phyloP scores from a whole-genome alignment of 2,888 invertebrate species.

The Mamestra brassicae region DNA sequence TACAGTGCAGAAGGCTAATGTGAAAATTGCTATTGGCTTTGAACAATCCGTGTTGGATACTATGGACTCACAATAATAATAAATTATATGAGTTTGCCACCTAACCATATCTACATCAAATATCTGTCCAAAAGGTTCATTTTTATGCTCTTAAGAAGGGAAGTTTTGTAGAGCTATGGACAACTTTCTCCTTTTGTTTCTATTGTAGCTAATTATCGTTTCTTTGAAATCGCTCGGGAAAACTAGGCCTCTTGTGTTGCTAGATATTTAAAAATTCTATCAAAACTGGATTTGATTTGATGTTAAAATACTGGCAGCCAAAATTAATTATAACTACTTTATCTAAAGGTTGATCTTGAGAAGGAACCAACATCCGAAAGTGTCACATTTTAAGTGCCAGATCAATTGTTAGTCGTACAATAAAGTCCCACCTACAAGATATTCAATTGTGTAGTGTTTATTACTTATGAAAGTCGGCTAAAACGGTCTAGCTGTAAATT shows the following conservation, averaged over 20 bases:
- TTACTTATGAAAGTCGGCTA: slow-evolving; percentile 70
- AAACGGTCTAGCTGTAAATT: slow-evolving; percentile 80
- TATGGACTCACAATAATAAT: too few species aligned
- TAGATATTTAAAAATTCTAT: too few species aligned
- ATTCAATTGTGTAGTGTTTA: slow-evolving; percentile 65
- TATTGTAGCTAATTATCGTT: too few species aligned
- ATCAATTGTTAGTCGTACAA: slow-evolving; percentile 35
- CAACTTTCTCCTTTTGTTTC: too few species aligned
- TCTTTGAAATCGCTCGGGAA: too few species aligned
- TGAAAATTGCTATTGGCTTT: not conserved
- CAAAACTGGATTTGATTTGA: too few species aligned
- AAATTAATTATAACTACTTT: not conserved
- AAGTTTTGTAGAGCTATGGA: too few species aligned
- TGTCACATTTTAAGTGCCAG: slow-evolving; percentile 33
- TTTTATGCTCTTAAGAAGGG: too few species aligned
- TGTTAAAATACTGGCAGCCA: not conserved
- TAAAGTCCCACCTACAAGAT: slow-evolving; percentile 65
- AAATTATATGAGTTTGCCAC: too few species aligned
- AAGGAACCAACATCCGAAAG: slow-evolving; percentile 11
- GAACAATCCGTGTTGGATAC: not conserved
- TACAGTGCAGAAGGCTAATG: not conserved
- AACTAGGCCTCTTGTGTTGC: too few species aligned
- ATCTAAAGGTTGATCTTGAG: not conserved
- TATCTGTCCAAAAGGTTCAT: too few species aligned
- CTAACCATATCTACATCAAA: too few species aligned